These are phyloP conservation scores for Manis crassicaudata DNA, from an alignment of 2,797 vertebrate species.

Conservation along the genomic window DNA sequence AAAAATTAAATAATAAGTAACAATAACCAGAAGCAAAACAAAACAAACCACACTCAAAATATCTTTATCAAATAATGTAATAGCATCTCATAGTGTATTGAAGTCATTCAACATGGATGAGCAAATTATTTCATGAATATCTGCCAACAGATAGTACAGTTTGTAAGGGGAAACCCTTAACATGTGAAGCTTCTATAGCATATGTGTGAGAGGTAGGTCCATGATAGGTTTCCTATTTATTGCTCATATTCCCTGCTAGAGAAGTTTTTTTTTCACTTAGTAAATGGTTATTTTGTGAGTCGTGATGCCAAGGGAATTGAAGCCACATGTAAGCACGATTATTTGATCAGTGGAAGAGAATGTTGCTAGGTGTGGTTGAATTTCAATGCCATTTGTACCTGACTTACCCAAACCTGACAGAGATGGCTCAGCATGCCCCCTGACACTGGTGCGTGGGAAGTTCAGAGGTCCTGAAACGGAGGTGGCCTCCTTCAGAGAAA, in stretches of 20 bases:
- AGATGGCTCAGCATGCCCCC: neutral
- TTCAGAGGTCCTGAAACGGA: neutral
- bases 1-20: conserved; percentile 7
- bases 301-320: neutral
- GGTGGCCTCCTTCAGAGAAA: neutral
- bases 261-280: neutral
- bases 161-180: neutral
- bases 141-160: neutral
- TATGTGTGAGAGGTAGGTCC: neutral
- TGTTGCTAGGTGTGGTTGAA: neutral
- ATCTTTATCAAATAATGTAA: neutral
- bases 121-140: neutral
- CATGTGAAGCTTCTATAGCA: neutral
- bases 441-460: neutral
- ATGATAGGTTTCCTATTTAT: neutral
- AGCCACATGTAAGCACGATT: neutral
- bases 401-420: neutral
- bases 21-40: neutral
- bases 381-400: neutral
- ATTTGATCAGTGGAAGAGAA: neutral
- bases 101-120: neutral
- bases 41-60: neutral
- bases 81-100: neutral
- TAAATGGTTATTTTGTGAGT: neutral
- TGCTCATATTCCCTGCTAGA: neutral